Conservation (phyloP, 2,113 vertebrate genomes). For the Pelodiscus sinensis region DNA sequence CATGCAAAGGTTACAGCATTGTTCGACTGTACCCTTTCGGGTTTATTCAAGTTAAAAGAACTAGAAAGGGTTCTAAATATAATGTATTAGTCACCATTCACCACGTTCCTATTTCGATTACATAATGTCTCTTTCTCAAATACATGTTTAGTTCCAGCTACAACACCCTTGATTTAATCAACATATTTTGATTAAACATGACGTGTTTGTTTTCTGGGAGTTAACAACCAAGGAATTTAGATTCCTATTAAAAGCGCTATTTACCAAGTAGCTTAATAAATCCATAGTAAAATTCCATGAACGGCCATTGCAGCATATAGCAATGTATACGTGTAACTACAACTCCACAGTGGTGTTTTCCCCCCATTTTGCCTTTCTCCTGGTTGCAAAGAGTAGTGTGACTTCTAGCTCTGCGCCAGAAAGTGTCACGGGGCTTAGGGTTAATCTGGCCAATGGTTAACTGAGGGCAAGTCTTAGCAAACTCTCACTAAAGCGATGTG, state of each 20-base stretch:
- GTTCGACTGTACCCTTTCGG: too few species aligned
- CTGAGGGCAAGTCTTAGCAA: neutral
- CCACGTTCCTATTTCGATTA: neutral
- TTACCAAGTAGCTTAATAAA: neutral
- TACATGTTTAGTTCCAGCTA: neutral
- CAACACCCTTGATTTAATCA: neutral
- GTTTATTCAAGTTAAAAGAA: too few species aligned
- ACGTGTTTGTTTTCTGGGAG: neutral
- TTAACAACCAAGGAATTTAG: neutral
- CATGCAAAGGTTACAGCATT: neutral
- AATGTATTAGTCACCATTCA: neutral
- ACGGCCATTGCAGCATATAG: neutral
- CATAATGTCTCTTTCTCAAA: neutral
- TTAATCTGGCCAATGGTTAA: neutral
- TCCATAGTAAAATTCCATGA: neutral
- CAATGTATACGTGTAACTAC: neutral
- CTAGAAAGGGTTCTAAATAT: too few species aligned
- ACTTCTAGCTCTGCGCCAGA: neutral
- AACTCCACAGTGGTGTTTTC: neutral
- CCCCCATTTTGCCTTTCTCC: neutral
- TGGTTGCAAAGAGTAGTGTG: neutral
- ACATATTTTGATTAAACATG: neutral
- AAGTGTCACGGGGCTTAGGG: neutral
- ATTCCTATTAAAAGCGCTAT: neutral
- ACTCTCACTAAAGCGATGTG: neutral